A percentile compares a stretch with the other conserved stretches of the same genome.
phyloP scores from a whole-genome alignment of 92 coral and sea anemone species.

The Montipora capitata region DNA sequence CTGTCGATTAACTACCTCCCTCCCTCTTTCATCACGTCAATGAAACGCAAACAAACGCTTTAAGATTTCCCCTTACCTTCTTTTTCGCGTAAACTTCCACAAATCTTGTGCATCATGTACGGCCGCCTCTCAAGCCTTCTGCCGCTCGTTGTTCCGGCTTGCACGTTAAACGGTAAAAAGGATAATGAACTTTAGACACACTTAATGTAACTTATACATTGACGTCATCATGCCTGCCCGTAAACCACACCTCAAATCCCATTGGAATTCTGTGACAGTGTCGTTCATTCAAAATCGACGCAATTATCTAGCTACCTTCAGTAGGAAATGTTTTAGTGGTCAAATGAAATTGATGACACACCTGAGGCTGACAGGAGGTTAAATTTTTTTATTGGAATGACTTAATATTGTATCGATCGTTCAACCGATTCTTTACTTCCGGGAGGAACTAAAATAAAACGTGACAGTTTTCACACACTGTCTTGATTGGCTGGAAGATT shows the following conservation, averaged over 20 bases:
- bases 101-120: neutral
- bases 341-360: neutral
- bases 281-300: too few relatives aligned
- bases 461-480: neutral
- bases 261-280: too few relatives aligned
- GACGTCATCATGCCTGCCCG: too few relatives aligned
- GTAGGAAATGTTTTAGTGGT: neutral
- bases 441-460: neutral
- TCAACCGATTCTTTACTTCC: neutral
- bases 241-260: too few relatives aligned
- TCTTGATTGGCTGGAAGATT: neutral
- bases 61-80: constrained; percentile 1
- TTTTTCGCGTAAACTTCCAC: neutral
- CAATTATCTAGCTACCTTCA: neutral
- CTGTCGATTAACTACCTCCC: neutral
- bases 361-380: neutral
- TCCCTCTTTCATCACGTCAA: neutral
- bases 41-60: neutral
- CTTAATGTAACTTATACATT: too few relatives aligned
- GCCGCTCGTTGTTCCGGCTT: too few relatives aligned
- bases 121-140: too few relatives aligned
- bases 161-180: too few relatives aligned
- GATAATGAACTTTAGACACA: too few relatives aligned
- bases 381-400: neutral
- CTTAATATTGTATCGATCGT: neutral